Percentiles rank a stretch among this genome's conserved stretches.
phyloP scores from a whole-genome alignment of 2,888 invertebrate species.

The Helleia helle region DNA sequence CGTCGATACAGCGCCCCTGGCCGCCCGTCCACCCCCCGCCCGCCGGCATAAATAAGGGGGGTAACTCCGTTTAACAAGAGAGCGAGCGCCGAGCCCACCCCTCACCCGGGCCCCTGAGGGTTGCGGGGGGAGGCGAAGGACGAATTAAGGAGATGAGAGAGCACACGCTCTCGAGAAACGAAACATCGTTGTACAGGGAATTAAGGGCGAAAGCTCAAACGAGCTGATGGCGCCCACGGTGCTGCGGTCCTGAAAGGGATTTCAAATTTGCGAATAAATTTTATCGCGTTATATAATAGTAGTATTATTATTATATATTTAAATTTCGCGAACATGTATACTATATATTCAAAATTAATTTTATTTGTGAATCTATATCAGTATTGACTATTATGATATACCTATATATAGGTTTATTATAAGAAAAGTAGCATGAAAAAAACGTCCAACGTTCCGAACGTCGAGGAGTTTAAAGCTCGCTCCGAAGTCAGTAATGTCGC shows the following conservation, averaged over 20 bases:
- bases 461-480: constrained; percentile 23
- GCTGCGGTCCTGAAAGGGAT: too few species aligned
- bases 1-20: constrained; percentile 48
- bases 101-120: constrained; percentile 49
- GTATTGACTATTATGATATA: too few species aligned
- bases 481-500: constrained; percentile 51
- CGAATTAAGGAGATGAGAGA: constrained; percentile 75
- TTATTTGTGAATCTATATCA: too few species aligned
- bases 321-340: too few species aligned
- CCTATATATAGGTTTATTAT: too few species aligned
- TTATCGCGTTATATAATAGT: too few species aligned
- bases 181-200: constrained; percentile 59
- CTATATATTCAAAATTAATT: too few species aligned
- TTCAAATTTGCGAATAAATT: too few species aligned
- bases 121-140: constrained; percentile 69
- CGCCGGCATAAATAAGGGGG: constrained; percentile 67
- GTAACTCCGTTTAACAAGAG: constrained; percentile 67
- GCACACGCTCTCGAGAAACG: constrained; percentile 69
- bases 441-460: too few species aligned
- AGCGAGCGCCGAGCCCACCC: constrained; percentile 54
- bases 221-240: not conserved
- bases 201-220: constrained; percentile 35
- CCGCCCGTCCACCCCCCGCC: constrained; percentile 34
- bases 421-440: too few species aligned
- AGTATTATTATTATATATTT: too few species aligned